Evolutionary conservation across 2,888 invertebrate genomes (phyloP).

Genomic region (Helleia helle): DNA sequence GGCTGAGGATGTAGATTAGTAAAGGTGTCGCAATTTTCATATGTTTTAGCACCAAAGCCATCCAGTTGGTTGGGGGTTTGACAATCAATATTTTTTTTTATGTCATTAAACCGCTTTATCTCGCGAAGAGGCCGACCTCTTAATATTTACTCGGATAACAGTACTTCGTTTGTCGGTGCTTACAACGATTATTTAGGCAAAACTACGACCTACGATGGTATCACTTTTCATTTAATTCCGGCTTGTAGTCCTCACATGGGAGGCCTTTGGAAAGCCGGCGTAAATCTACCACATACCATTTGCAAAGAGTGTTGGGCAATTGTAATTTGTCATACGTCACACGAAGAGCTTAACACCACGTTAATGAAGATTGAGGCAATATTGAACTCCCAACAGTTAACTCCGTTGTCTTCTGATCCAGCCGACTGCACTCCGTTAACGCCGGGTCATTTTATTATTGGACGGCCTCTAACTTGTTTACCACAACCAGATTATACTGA

Average conservation of each 20-base stretch:
- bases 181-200: neutral
- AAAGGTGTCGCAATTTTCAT: slow-evolving; percentile 3
- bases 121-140: neutral
- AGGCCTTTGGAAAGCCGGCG: too few relatives aligned
- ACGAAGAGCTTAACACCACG: neutral
- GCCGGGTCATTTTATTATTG: too few relatives aligned
- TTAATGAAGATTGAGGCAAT: neutral
- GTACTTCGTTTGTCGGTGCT: neutral
- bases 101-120: neutral
- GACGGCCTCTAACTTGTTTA: too few relatives aligned
- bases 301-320: neutral
- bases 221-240: too few relatives aligned
- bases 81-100: neutral
- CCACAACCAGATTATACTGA: too few relatives aligned
- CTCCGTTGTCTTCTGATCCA: too few relatives aligned
- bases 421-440: too few relatives aligned
- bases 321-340: neutral
- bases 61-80: neutral
- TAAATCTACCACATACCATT: too few relatives aligned
- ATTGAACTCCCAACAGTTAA: neutral
- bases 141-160: neutral
- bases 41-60: neutral
- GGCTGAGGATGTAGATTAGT: slow-evolving; percentile 20
- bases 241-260: too few relatives aligned
- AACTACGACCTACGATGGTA: neutral